Percentiles rank a stretch among this genome's conserved stretches.
Conservation (phyloP, 2,888 invertebrate genomes). For the Operophtera brumata region DNA sequence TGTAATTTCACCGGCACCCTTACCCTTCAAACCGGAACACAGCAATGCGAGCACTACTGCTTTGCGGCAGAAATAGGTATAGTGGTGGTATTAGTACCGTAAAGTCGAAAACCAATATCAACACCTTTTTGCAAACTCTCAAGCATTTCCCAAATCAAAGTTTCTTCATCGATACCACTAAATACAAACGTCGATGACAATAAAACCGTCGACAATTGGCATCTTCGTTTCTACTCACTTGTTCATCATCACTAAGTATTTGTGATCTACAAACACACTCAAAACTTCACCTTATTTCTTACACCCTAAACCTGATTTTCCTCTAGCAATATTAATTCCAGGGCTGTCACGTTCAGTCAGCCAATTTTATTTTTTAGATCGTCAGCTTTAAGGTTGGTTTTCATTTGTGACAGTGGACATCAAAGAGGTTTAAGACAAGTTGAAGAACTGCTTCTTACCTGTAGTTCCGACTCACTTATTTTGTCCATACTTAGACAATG, state of each 20-base stretch:
- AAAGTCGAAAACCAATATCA: neutral
- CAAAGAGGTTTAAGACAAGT: slow-evolving; percentile 52
- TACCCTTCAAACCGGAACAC: too few species aligned
- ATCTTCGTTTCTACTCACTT: slow-evolving; percentile 71
- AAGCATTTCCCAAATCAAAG: slow-evolving; percentile 8
- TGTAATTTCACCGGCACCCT: too few species aligned
- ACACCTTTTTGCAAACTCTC: slow-evolving; percentile 19
- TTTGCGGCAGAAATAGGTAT: too few species aligned
- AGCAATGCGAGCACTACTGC: too few species aligned
- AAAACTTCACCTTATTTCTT: slow-evolving; percentile 16
- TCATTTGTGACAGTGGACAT: slow-evolving; percentile 37
- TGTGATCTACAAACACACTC: slow-evolving; percentile 25
- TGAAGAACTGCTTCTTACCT: slow-evolving; percentile 59
- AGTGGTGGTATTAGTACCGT: too few species aligned
- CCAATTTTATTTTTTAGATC: slow-evolving; percentile 25
- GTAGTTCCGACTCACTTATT: slow-evolving; percentile 71
- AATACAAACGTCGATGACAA: slow-evolving; percentile 43
- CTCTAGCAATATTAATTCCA: neutral
- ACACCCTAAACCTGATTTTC: slow-evolving; percentile 21
- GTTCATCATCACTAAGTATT: slow-evolving; percentile 66
- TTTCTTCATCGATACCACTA: slow-evolving; percentile 33
- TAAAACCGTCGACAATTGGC: slow-evolving; percentile 60
- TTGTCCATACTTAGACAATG: slow-evolving; percentile 74
- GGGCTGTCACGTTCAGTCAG: slow-evolving; percentile 9
- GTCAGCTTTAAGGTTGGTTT: slow-evolving; percentile 28